phyloP scores from a whole-genome alignment of 2,797 vertebrate species.

The Sternotherus odoratus region DNA sequence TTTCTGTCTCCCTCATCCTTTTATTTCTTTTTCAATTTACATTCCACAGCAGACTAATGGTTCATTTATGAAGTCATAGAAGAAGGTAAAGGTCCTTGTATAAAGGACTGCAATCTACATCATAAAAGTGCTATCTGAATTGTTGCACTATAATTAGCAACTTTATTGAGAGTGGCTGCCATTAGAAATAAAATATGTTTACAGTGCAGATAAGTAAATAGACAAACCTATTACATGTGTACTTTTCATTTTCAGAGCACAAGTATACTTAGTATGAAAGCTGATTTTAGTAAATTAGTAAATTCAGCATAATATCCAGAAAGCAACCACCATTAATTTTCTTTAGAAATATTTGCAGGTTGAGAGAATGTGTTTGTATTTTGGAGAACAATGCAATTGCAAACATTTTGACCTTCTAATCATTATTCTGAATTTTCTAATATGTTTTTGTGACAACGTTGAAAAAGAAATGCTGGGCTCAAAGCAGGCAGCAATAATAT shows the following conservation, averaged over 20 bases:
- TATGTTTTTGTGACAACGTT: not conserved
- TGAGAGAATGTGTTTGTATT: not conserved
- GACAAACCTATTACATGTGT: not conserved
- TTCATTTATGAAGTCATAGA: not conserved
- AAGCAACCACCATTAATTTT: not conserved
- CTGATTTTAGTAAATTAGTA: not conserved
- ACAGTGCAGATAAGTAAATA: not conserved
- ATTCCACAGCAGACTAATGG: not conserved
- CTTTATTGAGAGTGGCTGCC: not conserved
- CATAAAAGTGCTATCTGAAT: not conserved
- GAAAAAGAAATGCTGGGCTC: accelerated
- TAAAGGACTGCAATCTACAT: not conserved
- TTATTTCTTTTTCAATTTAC: not conserved
- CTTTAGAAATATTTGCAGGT: not conserved
- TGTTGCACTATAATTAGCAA: not conserved
- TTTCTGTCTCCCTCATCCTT: not conserved
- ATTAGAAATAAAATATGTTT: not conserved
- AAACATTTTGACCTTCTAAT: not conserved
- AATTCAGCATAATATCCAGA: not conserved
- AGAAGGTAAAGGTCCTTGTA: not conserved
- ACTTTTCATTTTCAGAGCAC: not conserved
- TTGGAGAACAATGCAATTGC: not conserved
- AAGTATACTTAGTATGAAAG: not conserved
- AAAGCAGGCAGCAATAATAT: not conserved
- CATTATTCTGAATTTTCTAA: not conserved